Percentiles rank a stretch among this genome's conserved stretches.
phyloP scores from a whole-genome alignment of 2,797 vertebrate species.

The Leptatherina wallacei region DNA sequence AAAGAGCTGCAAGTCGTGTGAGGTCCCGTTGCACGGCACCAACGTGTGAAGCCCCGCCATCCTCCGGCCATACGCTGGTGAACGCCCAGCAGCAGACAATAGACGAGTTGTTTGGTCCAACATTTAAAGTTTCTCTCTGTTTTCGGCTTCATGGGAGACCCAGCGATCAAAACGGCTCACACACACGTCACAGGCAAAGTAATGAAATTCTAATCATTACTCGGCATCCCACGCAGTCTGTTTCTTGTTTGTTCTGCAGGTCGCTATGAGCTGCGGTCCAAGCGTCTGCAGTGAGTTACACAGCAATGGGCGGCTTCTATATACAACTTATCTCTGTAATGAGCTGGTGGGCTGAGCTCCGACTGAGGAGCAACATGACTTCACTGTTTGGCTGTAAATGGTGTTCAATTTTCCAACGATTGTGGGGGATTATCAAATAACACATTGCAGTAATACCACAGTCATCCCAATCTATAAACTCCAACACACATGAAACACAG shows the following conservation, averaged over 20 bases:
- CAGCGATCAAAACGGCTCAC: slow-evolving; percentile 33
- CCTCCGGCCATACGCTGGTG: slow-evolving; percentile 43
- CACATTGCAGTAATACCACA: slow-evolving; percentile 33
- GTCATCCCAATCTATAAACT: slow-evolving; percentile 1
- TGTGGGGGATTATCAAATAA: slow-evolving; percentile 39
- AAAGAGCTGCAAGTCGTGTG: slow-evolving; percentile 58
- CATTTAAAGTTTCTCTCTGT: slow-evolving; percentile 21
- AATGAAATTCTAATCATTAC: slow-evolving; percentile 38
- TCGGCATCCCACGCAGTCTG: slow-evolving; percentile 42
- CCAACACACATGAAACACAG: slow-evolving; percentile 36
- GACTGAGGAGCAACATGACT: slow-evolving; percentile 34
- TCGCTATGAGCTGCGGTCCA: slow-evolving; percentile 33
- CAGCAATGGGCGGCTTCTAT: slow-evolving; percentile 36
- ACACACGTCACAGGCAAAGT: slow-evolving; percentile 34
- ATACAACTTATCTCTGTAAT: slow-evolving; percentile 39
- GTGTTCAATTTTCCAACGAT: slow-evolving; percentile 44
- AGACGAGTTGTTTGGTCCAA: slow-evolving; percentile 51
- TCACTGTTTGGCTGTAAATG: slow-evolving; percentile 23
- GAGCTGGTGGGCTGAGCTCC: slow-evolving; percentile 37
- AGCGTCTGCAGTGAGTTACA: slow-evolving; percentile 60
- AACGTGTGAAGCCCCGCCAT: slow-evolving; percentile 53
- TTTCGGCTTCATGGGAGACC: slow-evolving; percentile 32
- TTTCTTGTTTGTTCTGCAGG: slow-evolving; percentile 61
- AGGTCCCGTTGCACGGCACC: slow-evolving; percentile 47
- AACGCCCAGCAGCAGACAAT: slow-evolving; percentile 62